A percentile compares a stretch with the other conserved stretches of the same genome.
These are phyloP conservation scores for Chlorodrepanis virens DNA, from an alignment of 2,113 vertebrate genomes.

Conservation along the genomic window DNA sequence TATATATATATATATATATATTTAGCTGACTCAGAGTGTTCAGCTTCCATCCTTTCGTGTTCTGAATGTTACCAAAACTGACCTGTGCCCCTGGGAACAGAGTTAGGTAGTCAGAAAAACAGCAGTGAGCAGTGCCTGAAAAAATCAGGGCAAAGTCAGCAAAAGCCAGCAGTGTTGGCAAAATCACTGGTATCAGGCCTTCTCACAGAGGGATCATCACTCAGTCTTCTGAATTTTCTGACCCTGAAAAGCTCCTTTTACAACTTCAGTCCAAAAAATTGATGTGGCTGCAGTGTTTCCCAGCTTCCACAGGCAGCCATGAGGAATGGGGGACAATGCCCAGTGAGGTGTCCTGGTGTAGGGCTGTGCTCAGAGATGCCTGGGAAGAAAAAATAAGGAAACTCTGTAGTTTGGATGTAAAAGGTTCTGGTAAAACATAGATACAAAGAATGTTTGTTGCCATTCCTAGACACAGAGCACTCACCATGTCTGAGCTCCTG, in stretches of 20 bases:
- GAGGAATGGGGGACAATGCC: accelerated
- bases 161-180: not conserved
- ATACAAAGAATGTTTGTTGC: not conserved
- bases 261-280: not conserved
- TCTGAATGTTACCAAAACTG: not conserved
- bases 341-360: not conserved
- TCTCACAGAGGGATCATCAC: not conserved
- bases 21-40: not conserved
- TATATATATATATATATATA: not conserved
- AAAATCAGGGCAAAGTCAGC: not conserved
- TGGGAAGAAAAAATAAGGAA: not conserved
- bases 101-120: not conserved
- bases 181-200: not conserved
- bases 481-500: not conserved
- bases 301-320: not conserved
- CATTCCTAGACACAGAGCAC: not conserved
- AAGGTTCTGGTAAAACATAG: not conserved
- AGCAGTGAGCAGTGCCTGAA: not conserved
- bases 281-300: not conserved
- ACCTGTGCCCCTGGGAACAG: not conserved
- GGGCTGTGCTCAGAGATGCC: not conserved
- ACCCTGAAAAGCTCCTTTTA: not conserved
- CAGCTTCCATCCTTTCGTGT: not conserved
- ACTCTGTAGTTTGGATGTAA: not conserved
- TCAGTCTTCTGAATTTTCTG: not conserved